Base-by-base conservation (phyloP, 2,888 invertebrate genomes). In the Noctua pronuba region DNA sequence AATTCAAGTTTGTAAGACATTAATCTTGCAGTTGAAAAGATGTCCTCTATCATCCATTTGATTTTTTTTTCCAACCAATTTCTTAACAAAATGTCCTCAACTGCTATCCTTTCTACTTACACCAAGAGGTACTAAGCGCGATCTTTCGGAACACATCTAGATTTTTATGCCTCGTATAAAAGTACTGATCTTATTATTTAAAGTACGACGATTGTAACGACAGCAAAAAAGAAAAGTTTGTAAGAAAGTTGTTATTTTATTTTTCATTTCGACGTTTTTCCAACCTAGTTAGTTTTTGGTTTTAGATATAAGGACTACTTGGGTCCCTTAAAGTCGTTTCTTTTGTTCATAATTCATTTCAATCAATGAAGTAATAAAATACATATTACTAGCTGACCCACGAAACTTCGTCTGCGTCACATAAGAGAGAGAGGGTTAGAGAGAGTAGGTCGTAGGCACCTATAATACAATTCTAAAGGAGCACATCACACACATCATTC, bases 181-280 rank as follows among this genome's bases (percentile, higher is more conserved):
- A 89, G 88, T 84, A 86, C 84, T 86, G 83, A 86, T 85, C 89
- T 88, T 90, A 79, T 87, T 87, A 87, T 88, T 87, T 87, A 65
- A 83, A 85, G 79, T 79, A 88, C 69, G 79, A 66, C 64, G 79
- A 44, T 31, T 24, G 79, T 85, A 85, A 21, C 35, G 82, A 84
- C n/a, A 21, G 73, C 68, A 84, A 62, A 87, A 75, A 70, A 52
- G 1, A 10, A 28, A 35, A 31, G 7, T 46, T 46, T 44, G 5
- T 0, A 16, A 44, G 18, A 28, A 8, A 44, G 10, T 52, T 62
- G 4, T 62, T 78, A 0, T 4, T 10, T 35, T 11, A 13, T n/a
- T 16, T 46, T 38, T 64, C 16, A 7, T 75, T 31, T 41, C 2
- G 2, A 64, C 38, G 41, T 18, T 28, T 58, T 58, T 28, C 16